Base-by-base conservation (phyloP, 2,113 vertebrate genomes). In the Dolichotis patagonum region DNA sequence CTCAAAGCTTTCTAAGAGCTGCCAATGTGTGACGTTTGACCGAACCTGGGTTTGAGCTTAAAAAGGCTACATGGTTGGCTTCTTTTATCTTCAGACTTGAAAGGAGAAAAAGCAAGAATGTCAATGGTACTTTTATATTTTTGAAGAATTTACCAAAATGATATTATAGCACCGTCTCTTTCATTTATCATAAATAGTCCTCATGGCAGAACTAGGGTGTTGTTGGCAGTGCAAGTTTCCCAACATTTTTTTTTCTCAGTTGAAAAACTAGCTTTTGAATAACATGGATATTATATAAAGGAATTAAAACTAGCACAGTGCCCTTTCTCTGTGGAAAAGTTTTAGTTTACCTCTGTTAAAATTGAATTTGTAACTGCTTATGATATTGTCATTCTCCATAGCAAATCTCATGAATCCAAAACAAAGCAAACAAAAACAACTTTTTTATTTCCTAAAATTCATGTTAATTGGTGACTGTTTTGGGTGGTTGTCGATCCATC, bases 321-420 rank as follows among this genome's bases (percentile, higher is more conserved):
- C 7, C 3, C 14, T 91, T 94, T 93, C 43, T 35, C 69, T 65
- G n/a, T n/a, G 10, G 28, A 86, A 82, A 90, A 22, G 9, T 92
- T 43, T 94, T 65, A 54, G 16, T 49, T 97, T 83, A 84, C 13
- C 8, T 49, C 6, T 54, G 85, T 87, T 84, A 67, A 94, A 94
- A 75, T 4, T 91, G 62, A 92, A 83, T 32, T 56, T 60, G 73
- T 22, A 75, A 32, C 9, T 71, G 63, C 10, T 65, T 77, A 87
- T 75, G 28, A 22, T 94, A 41, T 58, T 97, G 19, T 30, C 10
- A 19, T 63, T 94, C 13, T 91, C 80, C 38, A 20, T 3, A 73
- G 46, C 85, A 28, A 83, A 60, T 17, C 5, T 87, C 38, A 65
- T 80, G 54, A 69, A 56, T n/a, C 3, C 49, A 86, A 83, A 54